Conservation (phyloP, 2,113 vertebrate species). For the Vulpes lagopus region DNA sequence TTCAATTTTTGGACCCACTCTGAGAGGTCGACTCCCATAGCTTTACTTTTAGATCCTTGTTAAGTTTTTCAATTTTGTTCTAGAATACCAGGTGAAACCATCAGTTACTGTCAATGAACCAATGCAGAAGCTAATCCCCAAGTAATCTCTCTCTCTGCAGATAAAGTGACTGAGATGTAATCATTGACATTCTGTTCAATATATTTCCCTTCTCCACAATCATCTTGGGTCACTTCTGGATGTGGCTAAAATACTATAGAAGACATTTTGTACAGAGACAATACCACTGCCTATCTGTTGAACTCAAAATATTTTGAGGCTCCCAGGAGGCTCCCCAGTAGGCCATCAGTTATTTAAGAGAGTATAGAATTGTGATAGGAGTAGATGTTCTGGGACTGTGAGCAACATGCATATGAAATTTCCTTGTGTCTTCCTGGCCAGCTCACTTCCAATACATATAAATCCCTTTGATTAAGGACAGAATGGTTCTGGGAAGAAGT, state of each 20-base stretch:
- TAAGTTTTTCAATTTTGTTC: background rate
- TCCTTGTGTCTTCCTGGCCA: background rate
- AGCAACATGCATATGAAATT: background rate
- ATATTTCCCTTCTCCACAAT: background rate
- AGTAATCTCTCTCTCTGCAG: background rate
- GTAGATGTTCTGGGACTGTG: background rate
- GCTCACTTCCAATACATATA: background rate
- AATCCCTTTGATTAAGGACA: background rate
- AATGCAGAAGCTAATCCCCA: background rate
- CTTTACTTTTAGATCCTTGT: background rate
- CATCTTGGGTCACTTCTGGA: background rate
- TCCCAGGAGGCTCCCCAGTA: background rate
- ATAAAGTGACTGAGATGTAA: background rate
- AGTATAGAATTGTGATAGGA: background rate
- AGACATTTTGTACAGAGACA: background rate
- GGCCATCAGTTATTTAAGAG: background rate
- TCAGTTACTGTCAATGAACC: background rate
- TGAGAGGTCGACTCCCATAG: background rate
- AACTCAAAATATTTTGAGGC: background rate
- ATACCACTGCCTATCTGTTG: too few relatives aligned
- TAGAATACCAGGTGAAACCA: background rate
- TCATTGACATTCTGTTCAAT: background rate
- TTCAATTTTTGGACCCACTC: background rate
- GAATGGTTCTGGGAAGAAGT: background rate
- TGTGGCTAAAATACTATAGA: background rate